Conservation (phyloP, 2,888 invertebrate species). For the Erebia ligea region DNA sequence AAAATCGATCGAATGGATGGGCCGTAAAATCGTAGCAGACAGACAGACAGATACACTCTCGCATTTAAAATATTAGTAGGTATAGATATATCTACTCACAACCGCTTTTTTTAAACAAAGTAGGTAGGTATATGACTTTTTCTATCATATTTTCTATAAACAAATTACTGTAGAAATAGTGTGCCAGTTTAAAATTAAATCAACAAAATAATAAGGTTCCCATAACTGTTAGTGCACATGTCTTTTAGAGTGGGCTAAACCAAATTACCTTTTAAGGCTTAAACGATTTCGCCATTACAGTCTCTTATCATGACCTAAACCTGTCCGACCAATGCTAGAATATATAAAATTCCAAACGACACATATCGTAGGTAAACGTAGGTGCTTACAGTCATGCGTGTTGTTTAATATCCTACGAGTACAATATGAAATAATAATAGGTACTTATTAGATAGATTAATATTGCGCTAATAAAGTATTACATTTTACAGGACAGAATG, state of each 20-base stretch:
- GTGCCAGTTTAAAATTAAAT: neutral
- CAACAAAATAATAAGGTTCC: constrained; percentile 9
- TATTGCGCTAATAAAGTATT: too few species aligned
- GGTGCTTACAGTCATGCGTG: neutral
- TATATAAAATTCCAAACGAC: constrained; percentile 13
- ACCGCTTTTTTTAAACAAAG: too few species aligned
- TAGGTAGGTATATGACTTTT: too few species aligned
- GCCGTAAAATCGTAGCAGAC: too few species aligned
- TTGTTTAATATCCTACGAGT: neutral
- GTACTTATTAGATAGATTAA: too few species aligned
- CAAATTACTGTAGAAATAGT: too few species aligned
- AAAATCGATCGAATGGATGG: too few species aligned
- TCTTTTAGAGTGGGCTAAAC: constrained; percentile 13
- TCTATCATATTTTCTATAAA: too few species aligned
- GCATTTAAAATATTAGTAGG: too few species aligned
- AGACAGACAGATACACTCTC: too few species aligned
- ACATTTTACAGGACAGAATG: too few species aligned
- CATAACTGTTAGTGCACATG: constrained; percentile 1
- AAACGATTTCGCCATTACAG: constrained; percentile 22
- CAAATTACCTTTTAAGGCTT: constrained; percentile 19
- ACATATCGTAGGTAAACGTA: neutral
- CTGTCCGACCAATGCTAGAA: constrained; percentile 14
- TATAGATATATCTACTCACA: too few species aligned
- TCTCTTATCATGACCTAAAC: constrained; percentile 21
- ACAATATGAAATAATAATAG: neutral